phyloP scores from a whole-genome alignment of 2,888 invertebrate genomes.

The Volucella inflata region DNA sequence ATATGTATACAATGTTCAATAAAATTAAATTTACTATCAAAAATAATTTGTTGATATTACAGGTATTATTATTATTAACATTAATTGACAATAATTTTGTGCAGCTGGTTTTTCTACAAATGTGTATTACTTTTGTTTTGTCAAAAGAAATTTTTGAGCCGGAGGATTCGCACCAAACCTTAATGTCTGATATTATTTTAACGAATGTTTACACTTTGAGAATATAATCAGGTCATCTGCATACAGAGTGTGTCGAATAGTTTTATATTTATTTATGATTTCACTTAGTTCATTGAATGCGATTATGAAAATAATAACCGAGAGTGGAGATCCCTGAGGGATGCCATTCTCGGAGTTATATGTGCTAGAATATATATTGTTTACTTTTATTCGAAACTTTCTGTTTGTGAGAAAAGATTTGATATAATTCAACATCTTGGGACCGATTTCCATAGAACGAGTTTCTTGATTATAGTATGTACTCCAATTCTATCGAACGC shows the following conservation, averaged over 20 bases:
- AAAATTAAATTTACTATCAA: conserved; percentile 22
- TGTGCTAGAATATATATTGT: conserved; percentile 8
- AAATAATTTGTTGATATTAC: neutral
- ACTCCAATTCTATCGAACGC: neutral
- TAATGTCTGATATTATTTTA: neutral
- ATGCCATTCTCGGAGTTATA: no score
- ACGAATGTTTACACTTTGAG: neutral
- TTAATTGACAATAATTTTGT: conserved; percentile 14
- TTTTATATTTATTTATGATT: conserved; percentile 15
- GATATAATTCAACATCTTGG: conserved; percentile 37
- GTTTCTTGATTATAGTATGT: conserved; percentile 12
- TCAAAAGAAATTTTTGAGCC: neutral
- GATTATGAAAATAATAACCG: conserved; percentile 54
- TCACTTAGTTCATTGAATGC: conserved; percentile 56
- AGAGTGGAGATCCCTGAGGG: conserved; percentile 45
- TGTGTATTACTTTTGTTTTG: conserved; percentile 25
- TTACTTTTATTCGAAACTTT: conserved; percentile 44
- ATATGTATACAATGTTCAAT: neutral
- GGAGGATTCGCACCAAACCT: no score
- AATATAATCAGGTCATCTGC: conserved; percentile 17
- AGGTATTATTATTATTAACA: conserved; percentile 19
- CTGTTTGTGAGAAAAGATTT: conserved; percentile 47
- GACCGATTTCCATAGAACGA: conserved; percentile 29
- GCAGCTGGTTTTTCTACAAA: conserved; percentile 36
- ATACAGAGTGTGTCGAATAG: conserved; percentile 4